Percentiles rank a stretch among this genome's conserved stretches.
Evolutionary conservation across 2,888 invertebrate species (phyloP).

Genomic region (Neoaliturus tenellus): DNA sequence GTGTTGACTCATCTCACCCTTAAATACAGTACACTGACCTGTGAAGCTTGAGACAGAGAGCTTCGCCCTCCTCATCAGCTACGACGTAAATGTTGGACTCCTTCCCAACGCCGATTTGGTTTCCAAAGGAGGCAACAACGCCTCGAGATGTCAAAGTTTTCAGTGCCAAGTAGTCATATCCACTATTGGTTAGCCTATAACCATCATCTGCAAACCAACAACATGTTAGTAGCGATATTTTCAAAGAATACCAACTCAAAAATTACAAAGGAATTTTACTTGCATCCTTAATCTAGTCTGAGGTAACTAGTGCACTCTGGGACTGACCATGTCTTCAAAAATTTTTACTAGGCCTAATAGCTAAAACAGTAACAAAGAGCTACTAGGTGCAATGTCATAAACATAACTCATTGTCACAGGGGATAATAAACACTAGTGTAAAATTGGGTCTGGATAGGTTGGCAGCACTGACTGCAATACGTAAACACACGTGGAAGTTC

Average conservation of each 20-base stretch:
- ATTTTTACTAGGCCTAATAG: no score
- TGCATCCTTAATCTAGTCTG: no score
- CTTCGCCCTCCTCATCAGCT: conserved; percentile 85
- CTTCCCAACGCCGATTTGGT: conserved; percentile 99
- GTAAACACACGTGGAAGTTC: no score
- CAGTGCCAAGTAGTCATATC: conserved; percentile 97
- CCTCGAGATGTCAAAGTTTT: conserved; percentile 89
- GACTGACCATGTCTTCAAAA: no score
- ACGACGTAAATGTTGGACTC: conserved; percentile 98
- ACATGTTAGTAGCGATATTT: not conserved
- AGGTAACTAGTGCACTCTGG: not conserved
- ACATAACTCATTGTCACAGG: no score
- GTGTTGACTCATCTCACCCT: not conserved
- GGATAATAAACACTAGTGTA: no score
- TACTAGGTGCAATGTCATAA: no score
- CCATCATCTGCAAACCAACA: conserved; percentile 86
- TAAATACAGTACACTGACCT: conserved; percentile 74
- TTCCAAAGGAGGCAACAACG: conserved; percentile 91
- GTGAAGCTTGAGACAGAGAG: conserved; percentile 94
- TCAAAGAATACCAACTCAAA: no score
- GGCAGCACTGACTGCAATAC: no score
- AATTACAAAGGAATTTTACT: no score
- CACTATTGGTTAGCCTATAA: conserved; percentile 95
- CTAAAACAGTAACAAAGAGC: no score
- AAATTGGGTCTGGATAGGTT: no score